These are phyloP conservation scores for Lophius piscatorius DNA, from an alignment of 2,113 vertebrate species.

Conservation along the genomic window DNA sequence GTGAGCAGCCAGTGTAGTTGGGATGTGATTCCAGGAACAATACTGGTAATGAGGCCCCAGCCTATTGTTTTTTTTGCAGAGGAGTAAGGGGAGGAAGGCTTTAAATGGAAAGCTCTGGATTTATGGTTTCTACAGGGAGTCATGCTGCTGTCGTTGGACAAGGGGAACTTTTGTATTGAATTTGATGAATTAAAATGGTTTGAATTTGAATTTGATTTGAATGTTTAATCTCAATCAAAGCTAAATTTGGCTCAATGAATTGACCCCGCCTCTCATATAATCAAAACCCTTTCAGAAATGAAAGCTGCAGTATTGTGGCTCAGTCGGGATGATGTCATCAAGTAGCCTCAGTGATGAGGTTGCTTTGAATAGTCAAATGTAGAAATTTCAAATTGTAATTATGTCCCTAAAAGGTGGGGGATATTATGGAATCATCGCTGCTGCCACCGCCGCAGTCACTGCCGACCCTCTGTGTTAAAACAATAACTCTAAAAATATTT, in stretches of 20 bases:
- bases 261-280: neutral
- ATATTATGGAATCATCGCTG: too few species aligned
- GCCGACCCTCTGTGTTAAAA: too few species aligned
- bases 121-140: neutral
- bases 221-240: neutral
- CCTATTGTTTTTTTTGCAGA: constrained; percentile 15
- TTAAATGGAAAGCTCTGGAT: constrained; percentile 4
- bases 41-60: constrained; percentile 17
- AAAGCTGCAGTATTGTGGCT: too few species aligned
- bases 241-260: neutral
- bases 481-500: too few species aligned
- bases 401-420: too few species aligned
- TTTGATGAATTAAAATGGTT: neutral
- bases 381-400: too few species aligned
- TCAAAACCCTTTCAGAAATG: too few species aligned
- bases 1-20: constrained; percentile 19
- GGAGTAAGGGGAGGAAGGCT: neutral
- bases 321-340: too few species aligned
- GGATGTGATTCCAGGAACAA: constrained; percentile 45
- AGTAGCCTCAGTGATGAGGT: too few species aligned
- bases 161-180: neutral
- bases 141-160: neutral
- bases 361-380: too few species aligned
- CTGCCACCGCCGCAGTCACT: too few species aligned
- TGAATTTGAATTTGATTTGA: too few species aligned